Conservation (phyloP, 2,888 invertebrate species). For the Agrypnus murinus region DNA sequence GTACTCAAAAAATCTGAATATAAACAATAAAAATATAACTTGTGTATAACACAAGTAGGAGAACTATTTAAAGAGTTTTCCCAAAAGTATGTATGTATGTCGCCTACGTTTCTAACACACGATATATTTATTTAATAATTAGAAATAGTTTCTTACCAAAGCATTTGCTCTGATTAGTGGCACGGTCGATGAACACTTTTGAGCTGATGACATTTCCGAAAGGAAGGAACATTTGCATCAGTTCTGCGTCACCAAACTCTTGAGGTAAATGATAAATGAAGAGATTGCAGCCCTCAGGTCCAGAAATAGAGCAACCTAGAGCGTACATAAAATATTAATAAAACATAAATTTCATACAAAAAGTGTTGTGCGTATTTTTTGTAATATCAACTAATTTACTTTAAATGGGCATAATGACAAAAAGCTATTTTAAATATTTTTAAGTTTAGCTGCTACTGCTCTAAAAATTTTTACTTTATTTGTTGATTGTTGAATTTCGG, state of each 20-base stretch:
- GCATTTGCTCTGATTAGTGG: constrained; percentile 99
- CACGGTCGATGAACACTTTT: constrained; percentile 99
- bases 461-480: neutral
- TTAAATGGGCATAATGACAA: neutral
- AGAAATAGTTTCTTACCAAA: constrained; percentile 86
- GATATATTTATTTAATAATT: too few relatives aligned
- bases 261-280: constrained; percentile 99
- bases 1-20: too few relatives aligned
- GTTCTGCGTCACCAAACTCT: constrained; percentile 99
- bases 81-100: too few relatives aligned
- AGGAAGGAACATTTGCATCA: constrained; percentile 99
- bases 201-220: constrained; percentile 99
- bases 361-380: too few relatives aligned
- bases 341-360: too few relatives aligned
- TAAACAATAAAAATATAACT: too few relatives aligned
- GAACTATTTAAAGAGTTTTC: too few relatives aligned
- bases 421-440: constrained; percentile 3
- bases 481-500: neutral
- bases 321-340: too few relatives aligned
- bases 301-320: constrained; percentile 94
- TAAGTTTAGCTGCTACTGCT: neutral
- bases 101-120: too few relatives aligned
- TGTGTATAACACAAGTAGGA: too few relatives aligned
- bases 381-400: neutral
- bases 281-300: constrained; percentile 99